Percentiles rank a stretch among this genome's conserved stretches.
These are phyloP conservation scores for Garra rufa DNA, from an alignment of 2,113 vertebrate genomes.

Conservation along the genomic window DNA sequence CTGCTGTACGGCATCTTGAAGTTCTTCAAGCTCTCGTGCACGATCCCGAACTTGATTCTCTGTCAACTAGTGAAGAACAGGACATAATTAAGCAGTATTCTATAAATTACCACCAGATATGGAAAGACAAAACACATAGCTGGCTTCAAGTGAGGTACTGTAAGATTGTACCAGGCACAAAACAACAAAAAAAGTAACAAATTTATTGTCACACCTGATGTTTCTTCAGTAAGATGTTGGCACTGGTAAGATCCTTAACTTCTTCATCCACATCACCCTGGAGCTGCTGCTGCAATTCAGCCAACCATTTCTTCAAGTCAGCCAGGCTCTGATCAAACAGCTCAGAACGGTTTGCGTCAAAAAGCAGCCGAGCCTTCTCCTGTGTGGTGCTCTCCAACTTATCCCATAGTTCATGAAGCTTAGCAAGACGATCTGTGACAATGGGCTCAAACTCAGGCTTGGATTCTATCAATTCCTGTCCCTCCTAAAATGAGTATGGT, in stretches of 20 bases:
- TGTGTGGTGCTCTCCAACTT: constrained; percentile 79
- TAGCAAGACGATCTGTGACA: constrained; percentile 77
- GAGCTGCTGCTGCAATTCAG: constrained; percentile 82
- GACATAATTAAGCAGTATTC: background rate
- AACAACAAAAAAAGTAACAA: background rate
- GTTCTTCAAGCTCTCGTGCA: constrained; percentile 86
- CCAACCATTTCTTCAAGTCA: constrained; percentile 87
- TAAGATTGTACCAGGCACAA: background rate
- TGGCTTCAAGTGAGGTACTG: background rate
- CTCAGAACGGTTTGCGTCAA: constrained; percentile 86
- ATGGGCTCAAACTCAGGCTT: constrained; percentile 81
- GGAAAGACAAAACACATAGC: background rate
- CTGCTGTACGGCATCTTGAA: constrained; percentile 77
- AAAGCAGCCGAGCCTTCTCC: constrained; percentile 84
- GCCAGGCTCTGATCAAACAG: constrained; percentile 83
- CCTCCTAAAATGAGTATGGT: constrained; percentile 77
- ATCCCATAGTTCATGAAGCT: constrained; percentile 84
- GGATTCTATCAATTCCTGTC: constrained; percentile 79
- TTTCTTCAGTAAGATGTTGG: constrained; percentile 91
- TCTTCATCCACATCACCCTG: constrained; percentile 82
- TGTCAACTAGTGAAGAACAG: constrained; percentile 74
- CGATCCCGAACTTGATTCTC: constrained; percentile 89
- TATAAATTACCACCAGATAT: background rate
- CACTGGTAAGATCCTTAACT: constrained; percentile 87
- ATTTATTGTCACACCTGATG: constrained; percentile 77